Evolutionary conservation across 2,113 vertebrate genomes (phyloP), one percentile per base, ranked within the genome.

Genomic region (Morone saxatilis): DNA sequence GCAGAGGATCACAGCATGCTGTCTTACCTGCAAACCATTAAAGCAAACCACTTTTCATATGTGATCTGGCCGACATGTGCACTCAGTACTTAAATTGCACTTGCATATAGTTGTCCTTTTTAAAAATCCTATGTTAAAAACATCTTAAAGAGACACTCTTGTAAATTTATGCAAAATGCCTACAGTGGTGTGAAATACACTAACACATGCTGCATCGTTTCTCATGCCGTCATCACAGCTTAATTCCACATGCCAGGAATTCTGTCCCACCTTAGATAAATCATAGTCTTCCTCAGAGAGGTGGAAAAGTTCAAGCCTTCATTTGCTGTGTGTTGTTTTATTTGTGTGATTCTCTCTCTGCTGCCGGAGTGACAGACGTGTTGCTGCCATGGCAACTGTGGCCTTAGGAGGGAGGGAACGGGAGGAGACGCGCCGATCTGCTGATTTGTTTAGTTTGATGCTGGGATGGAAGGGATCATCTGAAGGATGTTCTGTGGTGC

Each of bases 341-440:
- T 77, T 71, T 78, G 53, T 65, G 45, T 1, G 16, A 74, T 72
- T 84, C 31, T 83, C 73, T 54, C 25, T 7, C 53, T 51, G 56
- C 75, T 65, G 71, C 61, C 14, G 45, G 57, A 71, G 66, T 80
- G 85, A 88, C 61, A 86, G 90, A 84, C 85, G 80, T 93, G 88
- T 89, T 80, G 89, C 78, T 91, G 78, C 87, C 81, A 90, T 92
- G 89, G 87, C 66, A 90, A 93, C 91, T 1, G 63, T 54, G 62
- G 74, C 59, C 66, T 54, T 61, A 40, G 38, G 75, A 80, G 25
- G 71, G 65, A 70, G 78, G 68, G 63, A 79, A 60, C 57, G 45
- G 75, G 70, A 76, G 71, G 57, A 69, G 47, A 65, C 69, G 0
- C 40, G 45, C 80, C 76, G 89, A 84, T 86, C 31, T 51, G 43